Conservation (phyloP, 2,113 vertebrate genomes). For the Podarcis muralis region DNA sequence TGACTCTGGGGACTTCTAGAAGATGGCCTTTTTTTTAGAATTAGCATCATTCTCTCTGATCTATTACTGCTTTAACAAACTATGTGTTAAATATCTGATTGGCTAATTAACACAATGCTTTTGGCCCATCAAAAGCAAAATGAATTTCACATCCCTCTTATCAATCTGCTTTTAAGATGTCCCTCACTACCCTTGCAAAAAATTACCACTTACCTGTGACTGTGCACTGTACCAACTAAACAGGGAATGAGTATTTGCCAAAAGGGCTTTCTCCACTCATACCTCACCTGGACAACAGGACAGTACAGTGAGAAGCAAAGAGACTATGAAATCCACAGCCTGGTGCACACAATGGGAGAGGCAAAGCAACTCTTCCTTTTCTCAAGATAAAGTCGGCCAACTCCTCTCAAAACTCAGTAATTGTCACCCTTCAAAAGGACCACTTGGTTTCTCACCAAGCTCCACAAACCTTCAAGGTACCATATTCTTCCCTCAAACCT, state of each 20-base stretch:
- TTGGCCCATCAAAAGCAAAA: too few species aligned
- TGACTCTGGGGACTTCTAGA: background rate
- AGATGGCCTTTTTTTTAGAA: background rate
- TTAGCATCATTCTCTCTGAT: background rate
- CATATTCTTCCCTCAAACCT: background rate
- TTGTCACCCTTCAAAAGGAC: background rate
- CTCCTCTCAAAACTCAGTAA: background rate
- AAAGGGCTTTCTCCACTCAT: background rate
- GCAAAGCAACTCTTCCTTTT: background rate
- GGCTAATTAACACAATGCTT: background rate
- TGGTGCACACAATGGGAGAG: background rate
- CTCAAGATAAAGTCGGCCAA: background rate
- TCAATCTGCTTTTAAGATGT: background rate
- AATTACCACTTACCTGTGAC: background rate
- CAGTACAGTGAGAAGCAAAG: background rate
- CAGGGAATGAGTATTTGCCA: background rate
- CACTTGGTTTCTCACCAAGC: background rate
- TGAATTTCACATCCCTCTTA: background rate
- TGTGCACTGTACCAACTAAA: background rate
- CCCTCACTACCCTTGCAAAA: background rate
- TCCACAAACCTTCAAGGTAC: background rate
- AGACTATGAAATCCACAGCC: background rate
- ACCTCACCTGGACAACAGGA: background rate
- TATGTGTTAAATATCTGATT: background rate
- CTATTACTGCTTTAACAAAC: background rate